phyloP scores from a whole-genome alignment of 2,888 invertebrate species.

The Achlya flavicornis region DNA sequence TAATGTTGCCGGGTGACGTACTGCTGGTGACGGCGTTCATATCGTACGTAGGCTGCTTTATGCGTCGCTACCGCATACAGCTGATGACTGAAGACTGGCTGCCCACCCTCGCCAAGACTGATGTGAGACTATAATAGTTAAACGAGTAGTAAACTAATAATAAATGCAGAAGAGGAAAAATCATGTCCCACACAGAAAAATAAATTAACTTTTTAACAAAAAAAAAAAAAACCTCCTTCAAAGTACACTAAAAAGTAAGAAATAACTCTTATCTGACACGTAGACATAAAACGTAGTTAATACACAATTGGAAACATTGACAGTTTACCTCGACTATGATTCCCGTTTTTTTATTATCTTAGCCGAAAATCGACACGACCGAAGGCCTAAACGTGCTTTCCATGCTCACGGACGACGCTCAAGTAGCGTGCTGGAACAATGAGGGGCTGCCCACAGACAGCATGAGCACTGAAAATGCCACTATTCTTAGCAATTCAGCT shows the following conservation, averaged over 20 bases:
- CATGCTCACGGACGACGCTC: conserved; percentile 96
- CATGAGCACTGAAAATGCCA: conserved; percentile 98
- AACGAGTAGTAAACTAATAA: too few species aligned
- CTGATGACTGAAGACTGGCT: conserved; percentile 92
- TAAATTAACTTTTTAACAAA: too few species aligned
- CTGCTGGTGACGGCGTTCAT: conserved; percentile 95
- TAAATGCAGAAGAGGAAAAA: too few species aligned
- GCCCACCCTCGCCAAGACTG: conserved; percentile 88
- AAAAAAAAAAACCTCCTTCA: too few species aligned
- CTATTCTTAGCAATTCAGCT: conserved; percentile 94
- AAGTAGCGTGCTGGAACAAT: conserved; percentile 97
- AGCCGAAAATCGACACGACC: conserved; percentile 91
- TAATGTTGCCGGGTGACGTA: conserved; percentile 94
- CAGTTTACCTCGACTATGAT: not conserved
- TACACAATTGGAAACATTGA: too few species aligned
- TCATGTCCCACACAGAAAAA: too few species aligned
- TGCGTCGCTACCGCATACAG: conserved; percentile 90
- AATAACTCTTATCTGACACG: too few species aligned
- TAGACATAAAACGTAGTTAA: too few species aligned
- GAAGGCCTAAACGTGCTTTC: conserved; percentile 91
- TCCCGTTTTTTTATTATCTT: conserved; percentile 13
- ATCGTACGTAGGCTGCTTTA: conserved; percentile 97
- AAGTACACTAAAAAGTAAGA: too few species aligned
- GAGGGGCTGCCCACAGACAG: conserved; percentile 95
- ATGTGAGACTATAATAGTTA: conserved; percentile 64